These are phyloP conservation scores for Dryocosmus kuriphilus DNA, from an alignment of 2,888 invertebrate species.

Conservation along the genomic window DNA sequence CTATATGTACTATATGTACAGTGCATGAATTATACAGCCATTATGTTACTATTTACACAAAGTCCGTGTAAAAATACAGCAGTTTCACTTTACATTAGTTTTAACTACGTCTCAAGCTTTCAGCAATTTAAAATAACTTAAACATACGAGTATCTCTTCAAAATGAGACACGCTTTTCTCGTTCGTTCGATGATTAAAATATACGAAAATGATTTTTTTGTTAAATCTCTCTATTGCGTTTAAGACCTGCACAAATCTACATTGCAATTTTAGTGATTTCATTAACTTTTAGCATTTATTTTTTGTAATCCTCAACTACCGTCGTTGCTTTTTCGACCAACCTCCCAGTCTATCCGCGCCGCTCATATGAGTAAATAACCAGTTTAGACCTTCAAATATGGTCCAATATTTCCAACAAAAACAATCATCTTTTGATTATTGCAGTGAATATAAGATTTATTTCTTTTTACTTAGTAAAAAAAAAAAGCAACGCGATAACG, in stretches of 20 bases:
- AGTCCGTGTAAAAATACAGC: constrained; percentile 76
- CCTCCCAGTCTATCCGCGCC: too few species aligned
- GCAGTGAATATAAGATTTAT: not conserved
- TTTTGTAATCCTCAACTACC: not conserved
- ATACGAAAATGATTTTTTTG: not conserved
- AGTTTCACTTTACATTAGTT: constrained; percentile 53
- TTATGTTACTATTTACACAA: constrained; percentile 73
- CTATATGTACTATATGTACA: constrained; percentile 53
- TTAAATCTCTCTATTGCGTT: not conserved
- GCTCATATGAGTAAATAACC: constrained; percentile 10
- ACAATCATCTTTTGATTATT: constrained; percentile 3
- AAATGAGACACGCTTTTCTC: not conserved
- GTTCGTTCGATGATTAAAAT: constrained; percentile 7
- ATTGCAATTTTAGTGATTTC: not conserved
- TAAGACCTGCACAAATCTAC: not conserved
- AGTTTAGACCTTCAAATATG: not conserved
- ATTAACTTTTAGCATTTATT: not conserved
- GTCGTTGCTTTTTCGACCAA: not conserved
- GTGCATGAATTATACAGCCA: constrained; percentile 59
- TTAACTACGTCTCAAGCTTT: not conserved
- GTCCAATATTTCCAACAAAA: constrained; percentile 9
- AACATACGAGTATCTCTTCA: not conserved
- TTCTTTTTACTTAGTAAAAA: not conserved
- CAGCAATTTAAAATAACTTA: not conserved
- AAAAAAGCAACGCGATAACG: not conserved